Evolutionary conservation across 2,888 invertebrate genomes (phyloP).

Genomic region (Aquatica leii): DNA sequence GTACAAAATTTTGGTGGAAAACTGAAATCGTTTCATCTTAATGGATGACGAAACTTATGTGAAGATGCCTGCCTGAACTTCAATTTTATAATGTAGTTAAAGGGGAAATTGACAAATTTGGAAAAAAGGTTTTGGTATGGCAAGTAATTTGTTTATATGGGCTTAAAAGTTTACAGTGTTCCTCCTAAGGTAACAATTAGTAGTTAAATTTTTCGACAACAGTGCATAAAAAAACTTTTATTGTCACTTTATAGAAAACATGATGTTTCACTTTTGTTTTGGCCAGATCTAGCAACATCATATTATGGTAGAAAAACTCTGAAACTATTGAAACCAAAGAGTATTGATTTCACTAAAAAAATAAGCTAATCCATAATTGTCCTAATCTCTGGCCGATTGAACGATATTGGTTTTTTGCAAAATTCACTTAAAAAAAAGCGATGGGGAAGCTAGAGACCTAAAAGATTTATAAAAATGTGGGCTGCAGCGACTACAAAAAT

Average conservation of each 20-base stretch:
- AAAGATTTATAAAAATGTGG: too few relatives aligned
- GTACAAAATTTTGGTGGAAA: too few relatives aligned
- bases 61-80: too few relatives aligned
- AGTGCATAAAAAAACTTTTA: conserved; percentile 13
- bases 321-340: background rate
- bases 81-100: too few relatives aligned
- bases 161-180: conserved; percentile 4
- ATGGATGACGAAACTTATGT: too few relatives aligned
- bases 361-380: background rate
- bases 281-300: conserved; percentile 7
- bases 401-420: too few relatives aligned
- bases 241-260: background rate
- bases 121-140: conserved; percentile 8
- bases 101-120: background rate
- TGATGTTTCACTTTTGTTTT: conserved; percentile 1
- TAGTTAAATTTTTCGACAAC: conserved; percentile 1
- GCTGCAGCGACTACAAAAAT: too few relatives aligned
- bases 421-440: too few relatives aligned
- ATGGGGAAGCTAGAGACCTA: too few relatives aligned
- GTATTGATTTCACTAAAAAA: background rate
- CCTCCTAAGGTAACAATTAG: conserved; percentile 13
- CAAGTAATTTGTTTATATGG: conserved; percentile 11
- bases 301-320: conserved; percentile 5
- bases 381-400: background rate
- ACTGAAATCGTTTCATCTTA: too few relatives aligned